phyloP scores from a whole-genome alignment of 2,113 vertebrate genomes.

The Myiopsitta monachus region DNA sequence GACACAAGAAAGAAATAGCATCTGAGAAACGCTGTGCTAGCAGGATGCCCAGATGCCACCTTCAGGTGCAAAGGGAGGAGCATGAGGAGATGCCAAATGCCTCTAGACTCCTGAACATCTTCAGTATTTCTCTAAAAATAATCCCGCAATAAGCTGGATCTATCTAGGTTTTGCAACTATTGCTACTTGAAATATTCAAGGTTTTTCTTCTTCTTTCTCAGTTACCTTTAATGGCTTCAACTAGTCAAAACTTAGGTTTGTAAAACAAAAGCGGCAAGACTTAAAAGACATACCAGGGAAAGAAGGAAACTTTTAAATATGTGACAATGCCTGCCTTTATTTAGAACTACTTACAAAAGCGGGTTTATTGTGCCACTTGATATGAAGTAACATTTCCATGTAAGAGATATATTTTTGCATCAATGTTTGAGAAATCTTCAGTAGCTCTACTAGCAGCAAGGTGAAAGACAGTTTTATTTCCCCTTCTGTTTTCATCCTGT shows the following conservation, averaged over 20 bases:
- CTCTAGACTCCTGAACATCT: neutral
- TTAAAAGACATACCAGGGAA: neutral
- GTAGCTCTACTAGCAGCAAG: neutral
- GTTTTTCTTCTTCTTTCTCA: neutral
- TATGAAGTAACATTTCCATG: neutral
- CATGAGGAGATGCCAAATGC: conserved; percentile 14
- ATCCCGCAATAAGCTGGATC: neutral
- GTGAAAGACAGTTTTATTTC: neutral
- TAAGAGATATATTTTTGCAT: neutral
- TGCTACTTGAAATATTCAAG: neutral
- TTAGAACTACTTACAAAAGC: neutral
- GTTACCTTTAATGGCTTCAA: neutral
- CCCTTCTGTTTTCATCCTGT: neutral
- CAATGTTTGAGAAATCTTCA: neutral
- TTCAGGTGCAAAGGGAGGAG: conserved; percentile 28
- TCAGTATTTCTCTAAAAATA: conserved; percentile 26
- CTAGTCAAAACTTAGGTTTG: neutral
- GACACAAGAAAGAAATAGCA: conserved; percentile 51
- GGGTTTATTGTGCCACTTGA: neutral
- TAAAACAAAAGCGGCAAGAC: neutral
- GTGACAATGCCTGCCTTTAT: neutral
- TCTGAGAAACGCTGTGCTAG: conserved; percentile 24
- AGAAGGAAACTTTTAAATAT: neutral
- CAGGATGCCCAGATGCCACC: conserved; percentile 51
- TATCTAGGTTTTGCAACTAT: neutral